Base-by-base conservation (phyloP, 2,113 vertebrate species). In the human region DNA sequence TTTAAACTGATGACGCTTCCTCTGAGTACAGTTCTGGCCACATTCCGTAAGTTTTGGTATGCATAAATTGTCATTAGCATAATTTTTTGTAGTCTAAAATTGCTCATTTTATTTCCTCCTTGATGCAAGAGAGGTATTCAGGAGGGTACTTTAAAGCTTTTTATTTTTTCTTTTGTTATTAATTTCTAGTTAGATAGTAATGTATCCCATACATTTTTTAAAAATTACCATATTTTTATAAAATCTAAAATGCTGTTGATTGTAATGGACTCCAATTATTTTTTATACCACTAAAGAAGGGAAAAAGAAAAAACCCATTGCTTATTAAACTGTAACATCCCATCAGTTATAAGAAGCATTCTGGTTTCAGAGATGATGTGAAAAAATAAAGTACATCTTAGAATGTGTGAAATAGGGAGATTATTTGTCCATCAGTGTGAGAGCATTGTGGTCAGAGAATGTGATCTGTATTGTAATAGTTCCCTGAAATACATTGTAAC, bases 21-120 rank as follows among this genome's bases (percentile, higher is more conserved):
- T 96, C 55, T 43, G 75, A 83, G 79, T 80, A 32, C 23, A 52
- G 25, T 92, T 89, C 78, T 97, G 86, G 86, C 48, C n/a, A 87
- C 38, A 52, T 91, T 92, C 82, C 87, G 25, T 96, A 96, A 78
- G 32, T 87, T 90, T 96, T 78, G 52, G 40, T 85, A 40, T 90
- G 59, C 30, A 9, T 72, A 89, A 64, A 3, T 95, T 95, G 92
- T 94, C 68, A 93, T 94, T 90, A 82, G 75, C 43, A 13, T 91
- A 86, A 93, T 94, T 89, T 97, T 97, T 96, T 57, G 66, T 89
- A 27, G 20, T 90, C 25, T 90, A 94, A 96, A 97, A 95, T 94
- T 97, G 91, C 38, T 93, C 25, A 81, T 95, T 96, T 88, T 96
- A 97, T 97, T 89, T 97, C 72, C 23, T 90, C 52, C 61, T 95